phyloP scores from a whole-genome alignment of 1,140 invertebrate species.

The Drosophila subpulchrella region DNA sequence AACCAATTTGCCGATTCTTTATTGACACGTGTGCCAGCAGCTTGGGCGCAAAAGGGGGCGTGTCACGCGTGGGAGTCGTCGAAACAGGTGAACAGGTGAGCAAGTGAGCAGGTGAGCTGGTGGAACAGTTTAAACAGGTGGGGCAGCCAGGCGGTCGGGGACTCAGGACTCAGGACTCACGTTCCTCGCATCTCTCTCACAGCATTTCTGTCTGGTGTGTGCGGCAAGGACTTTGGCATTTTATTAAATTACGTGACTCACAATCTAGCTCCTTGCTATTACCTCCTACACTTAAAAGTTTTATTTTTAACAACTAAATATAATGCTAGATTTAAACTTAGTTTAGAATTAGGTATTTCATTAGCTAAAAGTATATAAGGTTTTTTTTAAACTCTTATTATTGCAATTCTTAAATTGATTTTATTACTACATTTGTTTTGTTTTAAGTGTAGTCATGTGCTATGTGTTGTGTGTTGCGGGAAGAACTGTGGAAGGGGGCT shows the following conservation, averaged over 20 bases:
- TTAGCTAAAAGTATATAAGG: not conserved
- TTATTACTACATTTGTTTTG: not conserved
- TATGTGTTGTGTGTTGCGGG: slow-evolving; percentile 23
- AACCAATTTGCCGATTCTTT: slow-evolving; percentile 22
- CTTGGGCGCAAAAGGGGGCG: not conserved
- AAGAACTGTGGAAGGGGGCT: slow-evolving; percentile 14
- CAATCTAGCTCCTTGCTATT: slow-evolving; percentile 11
- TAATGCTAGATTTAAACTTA: not conserved
- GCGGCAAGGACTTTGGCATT: slow-evolving; percentile 73
- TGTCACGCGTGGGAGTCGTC: slow-evolving; percentile 33
- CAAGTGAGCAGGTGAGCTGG: slow-evolving; percentile 5
- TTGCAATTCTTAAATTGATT: not conserved
- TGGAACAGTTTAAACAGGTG: not conserved
- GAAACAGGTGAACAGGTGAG: slow-evolving; percentile 2
- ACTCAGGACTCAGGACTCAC: slow-evolving; percentile 18
- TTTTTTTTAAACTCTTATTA: not conserved
- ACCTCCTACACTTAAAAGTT: not conserved
- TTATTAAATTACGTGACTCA: slow-evolving; percentile 74
- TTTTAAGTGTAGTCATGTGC: slow-evolving; percentile 14
- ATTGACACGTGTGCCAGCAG: slow-evolving; percentile 31
- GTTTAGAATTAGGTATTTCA: not conserved
- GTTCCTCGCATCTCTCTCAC: slow-evolving; percentile 36
- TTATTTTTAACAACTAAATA: not conserved
- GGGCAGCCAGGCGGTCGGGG: not conserved
- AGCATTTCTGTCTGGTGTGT: slow-evolving; percentile 42